A percentile compares a stretch with the other conserved stretches of the same genome.
These are phyloP conservation scores for Canis aureus DNA, from an alignment of 2,113 vertebrate species.

Conservation along the genomic window DNA sequence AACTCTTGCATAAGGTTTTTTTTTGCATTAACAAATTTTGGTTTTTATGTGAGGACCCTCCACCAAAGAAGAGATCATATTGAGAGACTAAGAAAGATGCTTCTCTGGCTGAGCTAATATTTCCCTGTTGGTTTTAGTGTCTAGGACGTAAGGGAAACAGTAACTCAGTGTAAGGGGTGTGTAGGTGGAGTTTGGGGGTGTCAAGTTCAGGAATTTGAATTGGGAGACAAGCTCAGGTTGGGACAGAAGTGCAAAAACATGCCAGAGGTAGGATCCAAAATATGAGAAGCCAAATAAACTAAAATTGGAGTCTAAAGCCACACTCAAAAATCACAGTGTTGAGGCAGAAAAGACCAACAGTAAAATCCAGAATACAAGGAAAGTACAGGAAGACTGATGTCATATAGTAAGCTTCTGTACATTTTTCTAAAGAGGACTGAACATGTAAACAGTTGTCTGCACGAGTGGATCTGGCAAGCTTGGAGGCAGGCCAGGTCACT, in stretches of 20 bases:
- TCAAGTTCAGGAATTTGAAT: slow-evolving; percentile 52
- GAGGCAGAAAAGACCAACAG: neutral
- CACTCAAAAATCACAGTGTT: neutral
- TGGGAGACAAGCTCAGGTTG: neutral
- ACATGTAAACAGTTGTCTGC: neutral
- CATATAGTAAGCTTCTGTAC: neutral
- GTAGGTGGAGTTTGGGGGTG: neutral
- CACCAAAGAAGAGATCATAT: slow-evolving; percentile 18
- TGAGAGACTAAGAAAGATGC: neutral
- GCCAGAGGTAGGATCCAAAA: neutral
- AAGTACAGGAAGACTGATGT: neutral
- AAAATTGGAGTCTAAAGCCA: slow-evolving; percentile 29
- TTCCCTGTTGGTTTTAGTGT: neutral
- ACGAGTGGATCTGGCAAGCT: neutral
- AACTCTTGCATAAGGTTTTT: slow-evolving; percentile 30
- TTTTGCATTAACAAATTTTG: slow-evolving; percentile 58
- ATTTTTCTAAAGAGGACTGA: slow-evolving; percentile 39
- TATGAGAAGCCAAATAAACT: neutral
- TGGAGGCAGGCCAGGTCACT: neutral
- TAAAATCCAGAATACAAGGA: slow-evolving; percentile 32
- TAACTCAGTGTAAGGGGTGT: neutral
- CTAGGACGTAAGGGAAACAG: neutral
- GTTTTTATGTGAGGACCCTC: neutral
- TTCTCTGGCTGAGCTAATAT: neutral
- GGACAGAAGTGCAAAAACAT: slow-evolving; percentile 46